Evolutionary conservation across 1,140 invertebrate genomes (phyloP), one percentile per base, ranked within the genome.

Genomic region (Hyles euphorbiae): DNA sequence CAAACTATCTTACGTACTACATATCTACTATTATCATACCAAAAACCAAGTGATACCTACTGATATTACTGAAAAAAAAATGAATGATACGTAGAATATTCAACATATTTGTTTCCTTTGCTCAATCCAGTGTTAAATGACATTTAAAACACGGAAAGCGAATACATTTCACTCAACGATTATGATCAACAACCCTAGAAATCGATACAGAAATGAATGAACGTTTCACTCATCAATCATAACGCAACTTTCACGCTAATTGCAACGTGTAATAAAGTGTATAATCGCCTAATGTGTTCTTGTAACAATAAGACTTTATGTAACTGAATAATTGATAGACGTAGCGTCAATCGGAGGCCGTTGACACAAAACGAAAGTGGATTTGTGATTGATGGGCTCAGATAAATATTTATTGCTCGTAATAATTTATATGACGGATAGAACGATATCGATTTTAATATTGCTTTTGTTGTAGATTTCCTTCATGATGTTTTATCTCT

Each of bases 241-340:
- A 48, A 56, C 44, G 52, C 72, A 44, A 68, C 73, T 78, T 80
- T 80, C 73, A 73, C 70, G 56, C 60, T 78, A 76, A 80, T 76
- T 66, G 58, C 54, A 52, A 10, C 33, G 50, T 12, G 55, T 62
- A 72, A 69, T 77, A 77, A 74, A 65, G 63, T 66, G 67, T 63
- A 75, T 70, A 74, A 72, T 72, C 48, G 65, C 56, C 34, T 60
- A 65, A 58, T 63, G 10, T 56, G 54, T 55, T 8, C 32, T 45
- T 11, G 22, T 36, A 34, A 54, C 52, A 32, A 9, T 56, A 49
- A 52, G 62, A 63, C 59, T 53, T 56, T 61, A 58, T 54, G 58
- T 65, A 68, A 68, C 43, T 51, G n/a, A 47, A 55, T 61, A 65
- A 65, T 68, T 45, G 57, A 58, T 57, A 11, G 47, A 33, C 47